Base-by-base conservation (phyloP, 2,888 invertebrate genomes). In the Seira sanloemensis region DNA sequence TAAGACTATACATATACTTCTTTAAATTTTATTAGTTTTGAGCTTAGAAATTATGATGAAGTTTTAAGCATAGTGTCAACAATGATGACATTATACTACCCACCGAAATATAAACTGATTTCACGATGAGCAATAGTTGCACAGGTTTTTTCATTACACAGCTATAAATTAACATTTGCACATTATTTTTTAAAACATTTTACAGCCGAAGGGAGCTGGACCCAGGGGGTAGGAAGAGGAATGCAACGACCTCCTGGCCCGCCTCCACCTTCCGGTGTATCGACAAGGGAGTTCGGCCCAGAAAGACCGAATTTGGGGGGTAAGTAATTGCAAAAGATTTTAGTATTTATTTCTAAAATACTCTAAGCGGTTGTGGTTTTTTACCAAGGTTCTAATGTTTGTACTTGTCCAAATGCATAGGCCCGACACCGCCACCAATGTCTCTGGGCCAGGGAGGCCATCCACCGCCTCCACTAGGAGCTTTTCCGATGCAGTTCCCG, bases 261-360 rank as follows among this genome's bases (percentile, higher is more conserved):
- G 89, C 92, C 93, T 54, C 93, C 93, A 37, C 94, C 93, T 86
- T 93, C 92, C 75, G 93, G 86, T 79, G 85, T 73, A 72, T 68
- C 73, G 58, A 67, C 73, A 67, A 66, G 79, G 79, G 79, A 79
- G 1, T 79, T 74, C 79, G 87, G 83, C 78, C 83, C 76, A 83
- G 88, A 86, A 68, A 86, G 86, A 73, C 83, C 83, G 78, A 88
- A 82, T 80, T 81, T 87, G 87, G 88, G 86, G 78, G 88, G 37
- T 37, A n/a, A n/a, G n/a, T n/a, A n/a, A n/a, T n/a, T n/a, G n/a
- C n/a, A n/a, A n/a, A n/a, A n/a, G n/a, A n/a, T n/a, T n/a, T n/a
- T n/a, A n/a, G n/a, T n/a, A n/a, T n/a, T n/a, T n/a, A n/a, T n/a
- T n/a, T n/a, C n/a, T n/a, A n/a, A n/a, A n/a, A n/a, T n/a, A n/a